phyloP scores from a whole-genome alignment of 2,888 invertebrate genomes.

The Polydrusus tereticollis region DNA sequence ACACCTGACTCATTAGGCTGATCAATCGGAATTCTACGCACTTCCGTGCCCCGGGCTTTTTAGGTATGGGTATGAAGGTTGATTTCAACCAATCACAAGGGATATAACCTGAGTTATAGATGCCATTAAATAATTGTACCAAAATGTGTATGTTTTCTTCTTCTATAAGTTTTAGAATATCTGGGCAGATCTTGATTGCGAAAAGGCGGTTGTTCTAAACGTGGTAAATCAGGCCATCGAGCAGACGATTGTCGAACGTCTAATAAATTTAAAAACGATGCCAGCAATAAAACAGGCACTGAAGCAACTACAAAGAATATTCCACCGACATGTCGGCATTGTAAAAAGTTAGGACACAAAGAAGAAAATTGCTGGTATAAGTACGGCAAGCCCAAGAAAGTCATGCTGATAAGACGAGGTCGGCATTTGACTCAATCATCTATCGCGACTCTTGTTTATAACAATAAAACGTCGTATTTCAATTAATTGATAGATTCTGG shows the following conservation, averaged over 20 bases:
- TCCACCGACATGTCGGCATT: conserved; percentile 27
- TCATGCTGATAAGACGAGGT: conserved; percentile 35
- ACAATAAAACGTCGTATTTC: conserved; percentile 30
- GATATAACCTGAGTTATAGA: too few species aligned
- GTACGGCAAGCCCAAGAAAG: conserved; percentile 44
- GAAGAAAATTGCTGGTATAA: conserved; percentile 45
- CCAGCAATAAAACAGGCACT: not conserved
- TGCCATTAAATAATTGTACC: too few species aligned
- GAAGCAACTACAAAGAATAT: not conserved
- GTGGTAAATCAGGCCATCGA: conserved; percentile 22
- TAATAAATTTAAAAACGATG: not conserved
- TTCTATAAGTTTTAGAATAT: too few species aligned
- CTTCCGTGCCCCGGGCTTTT: too few species aligned
- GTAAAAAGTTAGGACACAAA: conserved; percentile 47
- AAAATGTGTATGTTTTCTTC: too few species aligned
- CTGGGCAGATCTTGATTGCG: too few species aligned
- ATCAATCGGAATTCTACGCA: too few species aligned
- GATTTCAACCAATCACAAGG: too few species aligned
- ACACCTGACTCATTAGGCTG: too few species aligned
- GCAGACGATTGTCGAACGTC: conserved; percentile 5
- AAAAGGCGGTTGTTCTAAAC: too few species aligned
- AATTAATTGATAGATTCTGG: conserved; percentile 51
- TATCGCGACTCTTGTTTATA: conserved; percentile 45
- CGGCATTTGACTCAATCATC: conserved; percentile 38
- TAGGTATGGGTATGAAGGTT: too few species aligned